Percentiles rank a stretch among this genome's conserved stretches.
Evolutionary conservation across 2,113 vertebrate genomes (phyloP).

Genomic region (Tricholaema leucomelas): DNA sequence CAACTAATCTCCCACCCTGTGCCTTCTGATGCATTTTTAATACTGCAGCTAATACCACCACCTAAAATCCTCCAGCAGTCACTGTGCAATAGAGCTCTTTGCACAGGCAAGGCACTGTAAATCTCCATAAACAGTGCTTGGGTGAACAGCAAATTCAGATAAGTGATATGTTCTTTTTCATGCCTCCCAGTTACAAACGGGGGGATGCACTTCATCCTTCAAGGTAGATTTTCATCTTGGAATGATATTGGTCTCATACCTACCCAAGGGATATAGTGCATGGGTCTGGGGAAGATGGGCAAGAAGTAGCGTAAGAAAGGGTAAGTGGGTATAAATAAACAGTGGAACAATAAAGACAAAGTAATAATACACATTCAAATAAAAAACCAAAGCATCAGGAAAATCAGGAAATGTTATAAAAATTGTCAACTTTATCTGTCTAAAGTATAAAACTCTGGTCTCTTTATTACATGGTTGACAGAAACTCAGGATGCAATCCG

Average conservation of each 20-base stretch:
- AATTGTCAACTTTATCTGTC: neutral
- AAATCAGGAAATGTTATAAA: neutral
- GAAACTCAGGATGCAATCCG: neutral
- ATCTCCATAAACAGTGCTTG: slow-evolving; percentile 68
- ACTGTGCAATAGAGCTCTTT: slow-evolving; percentile 40
- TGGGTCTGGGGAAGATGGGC: neutral
- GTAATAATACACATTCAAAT: neutral
- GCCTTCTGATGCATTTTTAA: slow-evolving; percentile 63
- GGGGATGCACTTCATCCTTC: slow-evolving; percentile 21
- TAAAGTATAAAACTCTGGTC: neutral
- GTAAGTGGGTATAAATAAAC: neutral
- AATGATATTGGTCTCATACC: neutral
- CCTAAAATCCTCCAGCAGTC: slow-evolving; percentile 53
- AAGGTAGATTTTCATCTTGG: slow-evolving; percentile 24
- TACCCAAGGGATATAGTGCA: neutral
- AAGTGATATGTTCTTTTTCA: slow-evolving; percentile 57
- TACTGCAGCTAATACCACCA: neutral
- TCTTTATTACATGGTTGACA: neutral
- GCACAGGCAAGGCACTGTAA: slow-evolving; percentile 33
- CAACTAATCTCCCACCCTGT: slow-evolving; percentile 51
- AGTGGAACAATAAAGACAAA: neutral
- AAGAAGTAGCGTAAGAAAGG: neutral
- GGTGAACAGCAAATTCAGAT: slow-evolving; percentile 65
- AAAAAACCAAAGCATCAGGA: neutral
- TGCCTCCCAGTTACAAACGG: slow-evolving; percentile 42